Evolutionary conservation across 2,797 vertebrate species (phyloP).

Genomic region (Decapterus maruadsi): DNA sequence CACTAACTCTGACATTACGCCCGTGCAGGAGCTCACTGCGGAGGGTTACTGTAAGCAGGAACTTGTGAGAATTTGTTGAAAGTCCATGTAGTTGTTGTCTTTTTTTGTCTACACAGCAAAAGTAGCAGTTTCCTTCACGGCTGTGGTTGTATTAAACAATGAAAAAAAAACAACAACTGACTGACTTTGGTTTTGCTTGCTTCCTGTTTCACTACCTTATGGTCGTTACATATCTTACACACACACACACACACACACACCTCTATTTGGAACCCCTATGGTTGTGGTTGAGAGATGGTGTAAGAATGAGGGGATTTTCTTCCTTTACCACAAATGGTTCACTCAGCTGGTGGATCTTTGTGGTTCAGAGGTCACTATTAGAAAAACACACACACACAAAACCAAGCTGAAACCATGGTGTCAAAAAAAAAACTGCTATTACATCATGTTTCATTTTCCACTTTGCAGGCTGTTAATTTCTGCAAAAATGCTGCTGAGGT

Average conservation of each 20-base stretch:
- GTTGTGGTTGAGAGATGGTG: constrained; percentile 57
- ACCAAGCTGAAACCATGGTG: neutral
- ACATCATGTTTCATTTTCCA: neutral
- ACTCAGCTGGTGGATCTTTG: neutral
- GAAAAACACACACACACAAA: neutral
- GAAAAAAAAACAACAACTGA: neutral
- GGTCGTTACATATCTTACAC: neutral
- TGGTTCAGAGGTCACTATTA: neutral
- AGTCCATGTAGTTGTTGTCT: constrained; percentile 3
- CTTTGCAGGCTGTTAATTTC: neutral
- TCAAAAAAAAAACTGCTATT: neutral
- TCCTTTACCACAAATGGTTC: constrained; percentile 48
- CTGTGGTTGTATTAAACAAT: constrained; percentile 27
- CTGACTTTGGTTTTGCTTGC: constrained; percentile 24
- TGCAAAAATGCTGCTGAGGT: constrained; percentile 13
- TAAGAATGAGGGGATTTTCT: constrained; percentile 45
- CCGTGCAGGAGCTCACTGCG: neutral
- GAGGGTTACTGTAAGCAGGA: neutral
- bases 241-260: neutral
- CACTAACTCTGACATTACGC: neutral
- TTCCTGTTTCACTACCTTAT: constrained; percentile 35
- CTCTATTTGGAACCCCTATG: constrained; percentile 23
- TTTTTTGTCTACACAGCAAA: constrained; percentile 35
- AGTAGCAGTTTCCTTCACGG: constrained; percentile 32
- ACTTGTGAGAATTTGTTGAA: neutral